Percentiles rank a stretch among this genome's conserved stretches.
phyloP scores from a whole-genome alignment of 2,797 vertebrate genomes.

The Emydoidea blandingii region DNA sequence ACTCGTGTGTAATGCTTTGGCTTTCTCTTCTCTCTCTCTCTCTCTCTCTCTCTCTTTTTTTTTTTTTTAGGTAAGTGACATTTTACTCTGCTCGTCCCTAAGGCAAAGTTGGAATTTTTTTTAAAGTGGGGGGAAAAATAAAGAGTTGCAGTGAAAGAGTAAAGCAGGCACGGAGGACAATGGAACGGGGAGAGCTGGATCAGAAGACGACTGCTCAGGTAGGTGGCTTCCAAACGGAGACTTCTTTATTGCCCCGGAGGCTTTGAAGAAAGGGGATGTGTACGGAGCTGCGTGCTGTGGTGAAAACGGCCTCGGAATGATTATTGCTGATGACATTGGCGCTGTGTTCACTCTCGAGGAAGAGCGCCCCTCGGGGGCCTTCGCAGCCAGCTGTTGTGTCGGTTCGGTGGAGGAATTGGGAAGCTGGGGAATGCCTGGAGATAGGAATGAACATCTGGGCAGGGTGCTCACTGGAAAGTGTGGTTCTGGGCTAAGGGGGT shows the following conservation, averaged over 20 bases:
- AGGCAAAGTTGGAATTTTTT: constrained; percentile 74
- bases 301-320: fast-evolving
- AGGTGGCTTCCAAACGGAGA: constrained; percentile 42
- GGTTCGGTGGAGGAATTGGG: neutral
- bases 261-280: neutral
- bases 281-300: fast-evolving
- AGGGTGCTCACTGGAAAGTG: neutral
- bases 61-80: constrained; percentile 81
- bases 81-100: constrained; percentile 78
- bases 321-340: neutral
- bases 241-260: neutral
- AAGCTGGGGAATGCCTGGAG: neutral
- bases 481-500: neutral
- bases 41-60: neutral
- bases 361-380: neutral
- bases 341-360: neutral
- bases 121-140: constrained; percentile 49
- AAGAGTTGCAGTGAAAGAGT: constrained; percentile 23
- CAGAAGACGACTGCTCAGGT: constrained; percentile 67
- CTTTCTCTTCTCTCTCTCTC: constrained; percentile 67
- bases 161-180: constrained; percentile 42
- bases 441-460: neutral
- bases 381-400: neutral
- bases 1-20: constrained; percentile 52
- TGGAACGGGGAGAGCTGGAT: constrained; percentile 56